phyloP scores from a whole-genome alignment of 1,140 invertebrate species.

The Anastrepha ludens region DNA sequence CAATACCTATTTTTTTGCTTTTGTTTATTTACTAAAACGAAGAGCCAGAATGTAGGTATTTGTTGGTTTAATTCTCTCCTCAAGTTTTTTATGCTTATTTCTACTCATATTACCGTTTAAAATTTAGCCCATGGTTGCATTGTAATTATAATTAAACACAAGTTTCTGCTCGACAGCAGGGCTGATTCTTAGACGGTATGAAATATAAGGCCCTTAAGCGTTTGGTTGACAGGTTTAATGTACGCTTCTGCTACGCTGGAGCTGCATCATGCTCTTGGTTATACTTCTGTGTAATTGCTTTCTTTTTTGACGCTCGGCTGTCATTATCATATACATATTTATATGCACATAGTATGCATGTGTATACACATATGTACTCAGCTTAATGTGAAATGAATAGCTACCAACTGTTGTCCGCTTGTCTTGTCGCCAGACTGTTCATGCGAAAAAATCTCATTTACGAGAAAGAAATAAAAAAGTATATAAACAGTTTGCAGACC shows the following conservation, averaged over 20 bases:
- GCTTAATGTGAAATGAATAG: conserved; percentile 43
- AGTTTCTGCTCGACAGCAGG: background rate
- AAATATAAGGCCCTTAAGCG: conserved; percentile 2
- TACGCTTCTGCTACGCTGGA: background rate
- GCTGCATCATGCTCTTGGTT: background rate
- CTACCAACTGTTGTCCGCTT: conserved; percentile 28
- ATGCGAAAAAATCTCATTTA: conserved; percentile 15
- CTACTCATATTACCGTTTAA: conserved; percentile 10
- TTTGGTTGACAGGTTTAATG: background rate
- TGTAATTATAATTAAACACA: conserved; percentile 20
- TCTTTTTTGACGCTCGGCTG: no score
- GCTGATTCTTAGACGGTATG: background rate
- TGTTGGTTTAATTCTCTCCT: background rate
- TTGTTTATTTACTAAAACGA: background rate
- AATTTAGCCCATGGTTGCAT: background rate
- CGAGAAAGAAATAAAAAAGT: background rate
- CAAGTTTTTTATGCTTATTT: background rate
- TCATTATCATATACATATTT: no score
- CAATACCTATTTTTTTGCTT: no score
- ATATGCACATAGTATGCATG: no score
- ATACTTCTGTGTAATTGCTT: background rate
- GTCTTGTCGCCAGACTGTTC: conserved; percentile 25
- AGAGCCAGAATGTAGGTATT: background rate
- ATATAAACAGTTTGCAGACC: background rate
- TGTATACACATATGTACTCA: no score